Percentiles rank a stretch among this genome's conserved stretches.
phyloP scores from a whole-genome alignment of 2,113 vertebrate genomes.

The Macquaria ambigua region DNA sequence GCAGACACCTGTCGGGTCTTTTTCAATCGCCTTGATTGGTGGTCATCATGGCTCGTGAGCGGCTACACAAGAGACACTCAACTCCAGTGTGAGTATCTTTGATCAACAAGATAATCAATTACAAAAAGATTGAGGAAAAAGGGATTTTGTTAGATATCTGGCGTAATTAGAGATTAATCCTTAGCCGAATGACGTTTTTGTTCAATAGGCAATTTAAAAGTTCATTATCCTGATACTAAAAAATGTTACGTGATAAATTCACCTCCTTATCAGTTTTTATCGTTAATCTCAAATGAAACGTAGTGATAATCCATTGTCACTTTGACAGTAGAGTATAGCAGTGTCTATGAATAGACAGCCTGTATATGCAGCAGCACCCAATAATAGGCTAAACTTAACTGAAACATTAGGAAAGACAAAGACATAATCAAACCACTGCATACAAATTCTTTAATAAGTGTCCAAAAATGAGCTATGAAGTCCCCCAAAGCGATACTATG shows the following conservation, averaged over 20 bases:
- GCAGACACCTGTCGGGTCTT: conserved; percentile 9
- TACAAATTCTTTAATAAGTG: not conserved
- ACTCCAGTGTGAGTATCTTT: conserved; percentile 61
- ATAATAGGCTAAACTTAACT: not conserved
- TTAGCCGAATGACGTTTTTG: not conserved
- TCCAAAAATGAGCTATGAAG: not conserved
- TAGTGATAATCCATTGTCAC: not conserved
- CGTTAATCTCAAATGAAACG: not conserved
- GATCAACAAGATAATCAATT: not conserved
- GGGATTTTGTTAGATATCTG: not conserved
- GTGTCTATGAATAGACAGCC: not conserved
- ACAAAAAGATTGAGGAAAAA: not conserved
- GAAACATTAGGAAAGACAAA: not conserved
- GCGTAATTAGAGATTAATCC: not conserved
- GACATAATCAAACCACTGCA: not conserved
- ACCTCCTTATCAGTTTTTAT: not conserved
- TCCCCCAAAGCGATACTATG: not conserved
- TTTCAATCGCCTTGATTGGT: not conserved
- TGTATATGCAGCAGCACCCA: not conserved
- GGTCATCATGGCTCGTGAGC: conserved; percentile 17
- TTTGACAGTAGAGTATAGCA: not conserved
- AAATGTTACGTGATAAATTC: not conserved
- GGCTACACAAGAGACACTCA: conserved; percentile 10
- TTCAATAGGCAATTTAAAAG: not conserved
- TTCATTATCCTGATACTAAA: not conserved